Base-by-base conservation (phyloP, 35 echinoderm and acorn worm species). In the Amphiura filiformis region DNA sequence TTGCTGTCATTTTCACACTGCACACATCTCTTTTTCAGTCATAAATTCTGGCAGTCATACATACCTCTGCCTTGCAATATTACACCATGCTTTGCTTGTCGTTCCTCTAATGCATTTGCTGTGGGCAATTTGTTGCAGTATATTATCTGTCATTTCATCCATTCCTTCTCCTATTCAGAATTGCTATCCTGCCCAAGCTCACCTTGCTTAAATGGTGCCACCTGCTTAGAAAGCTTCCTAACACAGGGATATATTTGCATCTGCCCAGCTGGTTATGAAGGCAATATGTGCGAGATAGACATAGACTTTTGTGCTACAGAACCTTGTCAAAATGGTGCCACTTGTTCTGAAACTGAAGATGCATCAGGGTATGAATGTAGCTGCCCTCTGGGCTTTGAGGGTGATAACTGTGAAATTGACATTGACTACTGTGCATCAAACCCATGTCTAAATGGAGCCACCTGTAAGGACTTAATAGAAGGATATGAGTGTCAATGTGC, bases 171-270 rank as follows among this genome's bases (percentile, higher is more conserved):
- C 44, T 20, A 7, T 11, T 70, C 28, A 70, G 61, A 70, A 70
- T 3, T 70, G 61, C 61, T 70, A 13, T 70, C 61, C 61, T 70
- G 61, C 26, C 61, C 61, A 70, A 80, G 82, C 57, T 87, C 39
- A 36, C 87, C 92, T 0, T 93, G 92, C 56, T 22, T 70, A 52
- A 93, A 93, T 93, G 92, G 82, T 79, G 92, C 81, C 23, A 89
- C 92, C 0, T 93, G 92, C 80, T 36, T 42, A 0, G 85, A n/a
- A n/a, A 87, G 26, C 76, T 34, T 1, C 28, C 36, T 31, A 57
- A 47, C 40, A 57, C 39, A 12, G 36, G 75, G 57, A 32, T 93
- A 85, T 49, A 35, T 37, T 36, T 93, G 92, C 41, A 87, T 80
- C 7, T 93, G 92, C 39, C 35, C 81, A 57, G 17, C 76, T 12